Evolutionary conservation across 2,113 vertebrate species (phyloP).

Genomic region (Hypanus sabinus): DNA sequence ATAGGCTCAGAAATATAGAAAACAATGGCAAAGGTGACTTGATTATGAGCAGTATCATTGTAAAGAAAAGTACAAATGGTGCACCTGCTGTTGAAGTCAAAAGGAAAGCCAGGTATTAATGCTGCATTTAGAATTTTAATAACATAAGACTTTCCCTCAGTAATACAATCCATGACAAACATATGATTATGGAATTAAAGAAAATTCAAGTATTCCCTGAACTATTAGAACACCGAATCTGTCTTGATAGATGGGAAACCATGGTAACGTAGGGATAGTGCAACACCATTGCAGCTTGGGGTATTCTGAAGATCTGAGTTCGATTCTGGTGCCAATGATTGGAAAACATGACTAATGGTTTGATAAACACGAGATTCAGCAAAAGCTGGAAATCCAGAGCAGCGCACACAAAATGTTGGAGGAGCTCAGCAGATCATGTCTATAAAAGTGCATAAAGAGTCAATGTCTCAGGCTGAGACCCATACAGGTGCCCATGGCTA

Average conservation of each 20-base stretch:
- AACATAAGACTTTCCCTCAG: background rate
- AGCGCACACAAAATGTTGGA: too few species aligned
- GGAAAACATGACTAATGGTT: too few species aligned
- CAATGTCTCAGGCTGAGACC: too few species aligned
- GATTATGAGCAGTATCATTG: background rate
- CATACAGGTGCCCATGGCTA: too few species aligned
- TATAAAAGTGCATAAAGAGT: too few species aligned
- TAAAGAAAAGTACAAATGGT: background rate
- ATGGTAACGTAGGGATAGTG: too few species aligned
- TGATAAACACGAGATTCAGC: too few species aligned
- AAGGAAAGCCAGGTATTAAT: background rate
- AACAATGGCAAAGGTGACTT: background rate
- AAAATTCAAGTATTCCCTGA: background rate
- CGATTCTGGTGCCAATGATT: background rate
- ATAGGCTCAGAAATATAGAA: background rate
- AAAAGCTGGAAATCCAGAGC: too few species aligned
- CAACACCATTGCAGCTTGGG: too few species aligned
- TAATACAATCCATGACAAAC: background rate
- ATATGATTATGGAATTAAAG: background rate
- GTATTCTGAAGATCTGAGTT: too few species aligned
- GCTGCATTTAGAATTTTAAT: background rate
- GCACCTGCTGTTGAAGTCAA: background rate
- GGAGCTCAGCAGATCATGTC: too few species aligned
- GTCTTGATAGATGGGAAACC: background rate
- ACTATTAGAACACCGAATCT: background rate